Evolutionary conservation across 2,888 invertebrate genomes (phyloP), one percentile per base, ranked within the genome.

Genomic region (Ichneumoninae sp.): DNA sequence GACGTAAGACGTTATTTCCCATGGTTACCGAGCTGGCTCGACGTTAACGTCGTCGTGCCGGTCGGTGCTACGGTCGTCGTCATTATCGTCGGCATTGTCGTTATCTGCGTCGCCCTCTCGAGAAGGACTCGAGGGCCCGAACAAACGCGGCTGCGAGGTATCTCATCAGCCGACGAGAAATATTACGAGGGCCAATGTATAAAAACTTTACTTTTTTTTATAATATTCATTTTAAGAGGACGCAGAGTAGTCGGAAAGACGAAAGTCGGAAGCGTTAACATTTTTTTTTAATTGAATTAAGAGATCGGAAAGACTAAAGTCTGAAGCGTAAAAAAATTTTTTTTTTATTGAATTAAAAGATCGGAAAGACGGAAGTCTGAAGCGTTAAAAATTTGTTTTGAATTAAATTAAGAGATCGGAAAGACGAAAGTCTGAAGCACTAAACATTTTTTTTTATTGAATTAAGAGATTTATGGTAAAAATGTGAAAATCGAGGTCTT

Each of bases 1-100:
- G 94, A 94, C 83, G 94, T 95, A 52, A 94, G 95, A 89, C 93
- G 93, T 80, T 94, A 95, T 87, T 95, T 96, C 92, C 95, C 97
- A 0, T 98, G 98, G 97, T 95, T 98, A 89, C 97, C 96, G 81
- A 96, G 96, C 82, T 98, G 98, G 97, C 95, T 98, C 87, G 97
- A 98, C 93, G 96, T 98, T 84, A 97, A 98, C 94, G 97, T 98
- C 87, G 96, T 98, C 92, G 97, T 98, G 33, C 98, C 98, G 0
- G 96, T 98, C 87, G 96, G 97, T 90, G 98, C 98, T 62, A 98
- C 98, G 40, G 95, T 98, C 85, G 97, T 98, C 90, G 98, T 98
- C 88, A 96, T 98, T 93, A 96, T 98, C 90, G 97, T 98, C 90
- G 98, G 98, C 86, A 96, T 98, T 91, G 96, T 98, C 91, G 98